Evolutionary conservation across 2,797 vertebrate species (phyloP).

Genomic region (Eremophila alpestris): DNA sequence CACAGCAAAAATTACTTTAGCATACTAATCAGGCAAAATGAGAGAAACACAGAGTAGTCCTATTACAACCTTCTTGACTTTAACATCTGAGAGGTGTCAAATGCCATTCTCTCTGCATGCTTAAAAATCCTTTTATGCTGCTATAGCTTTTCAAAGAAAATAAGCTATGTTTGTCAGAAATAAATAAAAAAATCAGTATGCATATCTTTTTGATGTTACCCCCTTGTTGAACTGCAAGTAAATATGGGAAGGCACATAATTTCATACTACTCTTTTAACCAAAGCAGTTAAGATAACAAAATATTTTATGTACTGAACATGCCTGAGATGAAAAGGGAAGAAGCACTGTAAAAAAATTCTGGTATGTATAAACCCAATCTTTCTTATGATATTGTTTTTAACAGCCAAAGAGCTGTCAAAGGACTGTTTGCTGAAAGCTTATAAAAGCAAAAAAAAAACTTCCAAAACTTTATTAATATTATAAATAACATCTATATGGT

Average conservation of each 20-base stretch:
- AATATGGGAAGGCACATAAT: neutral
- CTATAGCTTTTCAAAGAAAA: neutral
- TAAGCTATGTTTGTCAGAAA: neutral
- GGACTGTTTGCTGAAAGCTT: neutral
- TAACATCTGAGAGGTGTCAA: neutral
- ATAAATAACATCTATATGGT: neutral
- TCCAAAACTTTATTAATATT: neutral
- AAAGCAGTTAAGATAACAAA: neutral
- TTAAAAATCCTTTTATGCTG: neutral
- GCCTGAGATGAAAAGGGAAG: neutral
- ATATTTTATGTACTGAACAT: neutral
- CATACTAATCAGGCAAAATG: conserved; percentile 5
- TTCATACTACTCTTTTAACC: neutral
- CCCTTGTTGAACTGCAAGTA: neutral
- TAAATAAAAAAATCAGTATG: neutral
- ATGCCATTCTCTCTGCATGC: neutral
- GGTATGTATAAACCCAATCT: neutral
- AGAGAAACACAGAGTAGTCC: neutral
- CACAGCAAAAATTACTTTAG: neutral
- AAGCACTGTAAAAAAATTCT: neutral
- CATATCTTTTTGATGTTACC: neutral
- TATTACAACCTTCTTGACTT: neutral
- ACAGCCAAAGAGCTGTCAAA: neutral
- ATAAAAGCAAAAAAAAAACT: neutral
- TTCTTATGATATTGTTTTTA: neutral